Evolutionary conservation across 2,113 vertebrate genomes (phyloP), one percentile per base, ranked within the genome.

Genomic region (Sisor rabdophorus): DNA sequence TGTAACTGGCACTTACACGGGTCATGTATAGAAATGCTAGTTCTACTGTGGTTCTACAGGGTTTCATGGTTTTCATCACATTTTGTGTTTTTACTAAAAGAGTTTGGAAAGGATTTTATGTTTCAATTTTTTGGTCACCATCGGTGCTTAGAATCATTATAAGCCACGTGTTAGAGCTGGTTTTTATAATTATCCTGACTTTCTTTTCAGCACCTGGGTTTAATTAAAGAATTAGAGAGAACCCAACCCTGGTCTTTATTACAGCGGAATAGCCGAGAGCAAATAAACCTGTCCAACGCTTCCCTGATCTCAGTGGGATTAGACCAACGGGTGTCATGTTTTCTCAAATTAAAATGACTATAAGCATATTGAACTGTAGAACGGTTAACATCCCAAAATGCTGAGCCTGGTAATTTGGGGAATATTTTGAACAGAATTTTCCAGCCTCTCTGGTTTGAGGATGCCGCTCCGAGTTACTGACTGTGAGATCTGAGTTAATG

Each of bases 201-300:
- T 69, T 69, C 24, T 20, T 69, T 69, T 69, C 47, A 69, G 65
- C 65, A 69, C 47, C 59, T 75, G 60, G 30, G 28, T 36, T 64
- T 52, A 75, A 52, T 53, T n/a, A n/a, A n/a, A n/a, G n/a, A n/a
- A n/a, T 26, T 63, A 20, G 26, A 64, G 60, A 11, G 47, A 75
- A 75, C 64, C 71, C 74, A 79, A 67, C 75, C 67, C 26, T 52
- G 78, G 82, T 73, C 28, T 52, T 26, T 52, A 30, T 69, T 30
- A 30, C 16, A 28, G 48, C 24, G 65, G 48, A 69, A 69, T 12
- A 28, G 65, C 65, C 47, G 47, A 30, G 48, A 69, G 65, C 65
- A 30, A 69, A 17, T 30, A 20, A 69, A 69, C 65, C 47, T 69
- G n/a, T 30, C 48, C 47, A 12, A 17, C 11, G 65, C 11, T 24